Evolutionary conservation across 2,888 invertebrate genomes (phyloP).

Genomic region (Acronicta alni): DNA sequence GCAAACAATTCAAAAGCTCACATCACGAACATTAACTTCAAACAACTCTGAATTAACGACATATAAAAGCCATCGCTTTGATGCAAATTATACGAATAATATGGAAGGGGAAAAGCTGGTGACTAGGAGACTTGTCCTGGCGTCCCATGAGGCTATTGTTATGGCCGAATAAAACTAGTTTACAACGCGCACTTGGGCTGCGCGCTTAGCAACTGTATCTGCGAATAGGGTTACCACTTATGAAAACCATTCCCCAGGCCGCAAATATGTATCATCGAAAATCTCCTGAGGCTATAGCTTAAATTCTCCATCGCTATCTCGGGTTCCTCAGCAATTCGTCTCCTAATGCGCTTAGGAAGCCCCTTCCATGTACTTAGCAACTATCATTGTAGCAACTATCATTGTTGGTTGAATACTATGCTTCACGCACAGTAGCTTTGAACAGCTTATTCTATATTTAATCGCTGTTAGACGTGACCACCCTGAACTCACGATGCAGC

Average conservation of each 20-base stretch:
- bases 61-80: slow-evolving; percentile 62
- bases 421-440: background rate
- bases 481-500: slow-evolving; percentile 44
- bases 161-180: slow-evolving; percentile 79
- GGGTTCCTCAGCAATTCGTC: background rate
- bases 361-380: slow-evolving; percentile 7
- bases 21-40: slow-evolving; percentile 51
- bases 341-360: slow-evolving; percentile 17
- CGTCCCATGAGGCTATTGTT: slow-evolving; percentile 70
- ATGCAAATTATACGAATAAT: slow-evolving; percentile 60
- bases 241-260: slow-evolving; percentile 7
- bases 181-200: slow-evolving; percentile 68
- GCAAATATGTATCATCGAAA: slow-evolving; percentile 5
- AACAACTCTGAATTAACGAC: slow-evolving; percentile 61
- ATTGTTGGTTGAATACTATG: slow-evolving; percentile 4
- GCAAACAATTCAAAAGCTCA: slow-evolving; percentile 46
- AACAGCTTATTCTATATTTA: slow-evolving; percentile 6
- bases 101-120: slow-evolving; percentile 57
- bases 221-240: slow-evolving; percentile 41
- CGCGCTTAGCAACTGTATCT: slow-evolving; percentile 77
- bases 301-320: slow-evolving; percentile 10
- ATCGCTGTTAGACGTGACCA: slow-evolving; percentile 23
- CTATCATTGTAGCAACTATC: slow-evolving; percentile 5
- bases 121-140: slow-evolving; percentile 62
- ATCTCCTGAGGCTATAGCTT: slow-evolving; percentile 1